phyloP scores from a whole-genome alignment of 2,113 vertebrate genomes.

The Carassius carassius region DNA sequence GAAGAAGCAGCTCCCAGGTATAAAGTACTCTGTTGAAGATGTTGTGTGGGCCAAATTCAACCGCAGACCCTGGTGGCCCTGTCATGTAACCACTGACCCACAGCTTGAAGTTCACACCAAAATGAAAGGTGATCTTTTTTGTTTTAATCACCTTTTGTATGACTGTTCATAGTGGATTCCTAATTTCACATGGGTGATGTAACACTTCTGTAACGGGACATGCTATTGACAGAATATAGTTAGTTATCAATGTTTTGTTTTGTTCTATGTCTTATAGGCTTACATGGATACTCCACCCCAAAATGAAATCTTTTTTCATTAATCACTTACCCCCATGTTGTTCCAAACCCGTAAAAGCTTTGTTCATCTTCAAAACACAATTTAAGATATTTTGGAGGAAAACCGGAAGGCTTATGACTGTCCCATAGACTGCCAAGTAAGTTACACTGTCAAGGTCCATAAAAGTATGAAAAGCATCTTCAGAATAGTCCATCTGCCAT shows the following conservation, averaged over 20 bases:
- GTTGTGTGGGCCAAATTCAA: conserved; percentile 98
- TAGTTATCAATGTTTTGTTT: background rate
- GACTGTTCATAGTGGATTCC: background rate
- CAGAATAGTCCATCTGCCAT: no score
- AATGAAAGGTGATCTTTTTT: conserved; percentile 87
- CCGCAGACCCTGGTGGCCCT: conserved; percentile 97
- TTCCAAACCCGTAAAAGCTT: no score
- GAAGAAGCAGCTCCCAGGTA: conserved; percentile 82
- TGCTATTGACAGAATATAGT: background rate
- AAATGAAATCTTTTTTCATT: no score
- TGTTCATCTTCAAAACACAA: no score
- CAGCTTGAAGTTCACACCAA: conserved; percentile 84
- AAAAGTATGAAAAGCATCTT: no score
- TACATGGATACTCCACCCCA: no score
- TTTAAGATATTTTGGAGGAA: no score
- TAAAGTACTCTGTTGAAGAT: conserved; percentile 87
- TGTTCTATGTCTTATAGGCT: no score
- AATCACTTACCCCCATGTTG: no score
- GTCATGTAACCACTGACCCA: conserved; percentile 85
- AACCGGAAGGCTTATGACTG: no score
- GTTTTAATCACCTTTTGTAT: background rate
- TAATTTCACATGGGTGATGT: background rate
- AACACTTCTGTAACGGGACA: background rate
- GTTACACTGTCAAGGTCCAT: no score
- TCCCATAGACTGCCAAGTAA: no score